Evolutionary conservation across 2,113 vertebrate genomes (phyloP), one percentile per base, ranked within the genome.

Genomic region (Dipodomys ordii): DNA sequence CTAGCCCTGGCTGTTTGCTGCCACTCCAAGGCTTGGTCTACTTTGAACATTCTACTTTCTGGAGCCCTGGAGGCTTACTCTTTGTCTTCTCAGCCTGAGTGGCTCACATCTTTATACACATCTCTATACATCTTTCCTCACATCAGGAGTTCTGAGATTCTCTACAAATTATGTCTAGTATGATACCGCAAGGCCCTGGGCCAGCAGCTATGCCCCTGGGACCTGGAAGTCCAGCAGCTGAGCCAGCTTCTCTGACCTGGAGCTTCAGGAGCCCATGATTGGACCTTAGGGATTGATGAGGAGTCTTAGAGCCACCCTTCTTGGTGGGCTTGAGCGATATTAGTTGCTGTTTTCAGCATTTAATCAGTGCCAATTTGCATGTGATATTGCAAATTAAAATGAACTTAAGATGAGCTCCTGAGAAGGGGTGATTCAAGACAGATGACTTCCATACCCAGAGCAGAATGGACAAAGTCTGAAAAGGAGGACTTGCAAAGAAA

Each of bases 171-270:
- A 16, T 28, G 67, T 2, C 22, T 25, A 7, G 23, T n/a, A 6
- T 2, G 39, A 20, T 80, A 62, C 35, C 15, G 1, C 35, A 18
- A 2, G 39, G 80, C n/a, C 9, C 16, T 0, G 0, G 68, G 9
- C 8, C 1, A 0, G 44, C 30, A 83, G 35, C 62, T 0, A 0
- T 0, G 0, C 53, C 53, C 15, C 53, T 57, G 49, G 49, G 49
- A 53, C 49, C 49, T 13, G 53, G 62, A 28, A 71, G 49, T 65
- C 25, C 1, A 28, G 64, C 22, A 20, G 9, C 7, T 2, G 30
- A 39, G 35, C n/a, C 28, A 27, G 46, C 39, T n/a, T 1, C 23
- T 69, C 62, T 73, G 49, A 2, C 62, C 44, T 18, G n/a, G 74
- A 22, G 5, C n/a, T 8, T 39, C 49, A 57, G 25, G 65, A 73